Evolutionary conservation across 2,113 vertebrate species (phyloP), one percentile per base, ranked within the genome.

Genomic region (Sturnus vulgaris): DNA sequence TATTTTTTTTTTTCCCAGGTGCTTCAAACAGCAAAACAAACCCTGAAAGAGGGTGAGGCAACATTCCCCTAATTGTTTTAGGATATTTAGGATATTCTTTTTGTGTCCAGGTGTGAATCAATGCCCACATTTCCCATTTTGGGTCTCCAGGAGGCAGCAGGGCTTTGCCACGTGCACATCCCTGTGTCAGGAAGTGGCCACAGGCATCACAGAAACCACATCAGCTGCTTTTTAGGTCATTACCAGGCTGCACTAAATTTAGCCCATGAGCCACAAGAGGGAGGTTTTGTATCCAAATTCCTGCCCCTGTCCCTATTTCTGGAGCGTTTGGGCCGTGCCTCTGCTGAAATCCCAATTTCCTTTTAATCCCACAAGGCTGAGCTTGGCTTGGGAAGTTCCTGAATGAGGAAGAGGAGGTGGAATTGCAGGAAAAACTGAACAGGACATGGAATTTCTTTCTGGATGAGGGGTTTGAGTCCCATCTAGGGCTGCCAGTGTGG

Each of bases 301-400:
- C 85, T 79, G 49, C 56, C 57, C 71, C 52, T 49, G 60, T 73
- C 50, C 49, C 31, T 55, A 0, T 28, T 66, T 18, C 4, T 56
- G 90, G 60, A 66, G 20, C 11, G 27, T 40, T 24, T 31, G 68
- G 77, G 56, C 59, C 18, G 28, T 71, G 63, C 24, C 3, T 19
- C 46, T 49, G 40, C 39, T 56, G 49, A 30, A 17, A 47, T 40
- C 52, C 21, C 73, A 3, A 5, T 1, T 24, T 31, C 23, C 33
- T 75, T 31, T 37, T 1, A 6, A 35, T 53, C 21, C 2, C 35
- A 2, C 25, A 3, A 0, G 0, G 0, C 85, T 27, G 27, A 33
- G 55, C 33, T 81, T 56, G 33, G 27, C 7, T 37, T 31, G 39
- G 53, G 8, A 3, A 33, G 13, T 10, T 60, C 47, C 66, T 12